Conservation (phyloP, 2,888 invertebrate genomes). For the Amphipyra tragopoginis region DNA sequence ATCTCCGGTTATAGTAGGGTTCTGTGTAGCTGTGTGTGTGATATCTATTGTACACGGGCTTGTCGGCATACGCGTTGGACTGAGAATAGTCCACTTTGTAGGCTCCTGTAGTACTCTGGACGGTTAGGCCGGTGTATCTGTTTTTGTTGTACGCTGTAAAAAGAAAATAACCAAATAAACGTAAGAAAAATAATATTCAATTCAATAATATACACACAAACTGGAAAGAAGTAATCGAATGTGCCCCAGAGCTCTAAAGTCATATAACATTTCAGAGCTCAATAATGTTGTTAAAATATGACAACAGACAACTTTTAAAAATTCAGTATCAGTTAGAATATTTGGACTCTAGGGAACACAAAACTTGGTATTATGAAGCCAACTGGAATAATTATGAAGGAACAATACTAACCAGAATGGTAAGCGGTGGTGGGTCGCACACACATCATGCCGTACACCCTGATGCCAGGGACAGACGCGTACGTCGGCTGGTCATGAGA, state of each 20-base stretch:
- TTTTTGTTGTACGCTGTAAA: constrained; percentile 83
- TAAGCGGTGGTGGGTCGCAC: constrained; percentile 89
- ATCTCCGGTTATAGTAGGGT: constrained; percentile 84
- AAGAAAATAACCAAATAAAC: constrained; percentile 11
- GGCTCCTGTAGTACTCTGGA: constrained; percentile 84
- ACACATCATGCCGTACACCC: constrained; percentile 98
- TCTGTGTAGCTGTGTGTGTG: constrained; percentile 79
- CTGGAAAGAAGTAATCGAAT: no score
- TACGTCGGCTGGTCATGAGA: constrained; percentile 98
- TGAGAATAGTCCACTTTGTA: constrained; percentile 89
- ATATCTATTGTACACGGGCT: constrained; percentile 86
- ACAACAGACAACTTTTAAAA: no score
- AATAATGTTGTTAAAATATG: no score
- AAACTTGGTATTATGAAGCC: neutral
- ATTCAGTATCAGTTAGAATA: no score
- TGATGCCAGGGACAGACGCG: constrained; percentile 97
- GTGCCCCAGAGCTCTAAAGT: no score
- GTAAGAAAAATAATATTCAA: neutral
- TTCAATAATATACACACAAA: no score
- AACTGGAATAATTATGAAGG: neutral
- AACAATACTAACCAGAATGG: constrained; percentile 73
- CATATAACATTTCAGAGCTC: no score
- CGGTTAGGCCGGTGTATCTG: constrained; percentile 72
- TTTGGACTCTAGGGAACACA: no score
- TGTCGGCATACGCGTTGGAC: constrained; percentile 80